Conservation (phyloP, 2,888 invertebrate species). For the Caenorhabditis angaria region DNA sequence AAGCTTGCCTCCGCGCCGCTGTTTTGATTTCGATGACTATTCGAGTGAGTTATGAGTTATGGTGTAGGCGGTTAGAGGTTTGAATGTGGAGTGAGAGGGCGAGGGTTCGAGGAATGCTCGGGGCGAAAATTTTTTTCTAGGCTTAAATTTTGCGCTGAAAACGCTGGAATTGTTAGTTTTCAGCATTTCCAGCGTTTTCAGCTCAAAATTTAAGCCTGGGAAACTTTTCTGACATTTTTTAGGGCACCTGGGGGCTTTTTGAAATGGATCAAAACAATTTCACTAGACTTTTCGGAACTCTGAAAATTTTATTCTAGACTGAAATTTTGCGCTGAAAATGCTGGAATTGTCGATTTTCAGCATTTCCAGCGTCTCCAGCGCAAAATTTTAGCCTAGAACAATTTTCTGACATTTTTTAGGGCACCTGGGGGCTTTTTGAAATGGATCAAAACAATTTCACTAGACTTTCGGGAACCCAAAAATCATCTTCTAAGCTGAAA, state of each 20-base stretch:
- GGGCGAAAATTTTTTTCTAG: neutral
- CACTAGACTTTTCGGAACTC: too few species aligned
- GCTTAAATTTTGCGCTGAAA: neutral
- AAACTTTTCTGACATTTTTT: conserved; percentile 6
- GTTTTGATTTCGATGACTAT: conserved; percentile 25
- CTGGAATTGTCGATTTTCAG: conserved; percentile 19
- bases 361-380: conserved; percentile 5
- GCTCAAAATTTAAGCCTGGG: neutral
- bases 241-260: too few species aligned
- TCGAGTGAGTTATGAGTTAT: conserved; percentile 15
- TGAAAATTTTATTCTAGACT: conserved; percentile 24
- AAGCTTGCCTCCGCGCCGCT: conserved; percentile 30
- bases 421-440: too few species aligned
- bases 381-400: neutral
- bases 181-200: conserved; percentile 4
- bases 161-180: neutral
- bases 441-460: too few species aligned
- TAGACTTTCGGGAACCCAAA: neutral
- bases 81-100: too few species aligned
- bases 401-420: too few species aligned
- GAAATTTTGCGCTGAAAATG: conserved; percentile 14
- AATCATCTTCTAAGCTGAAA: conserved; percentile 11
- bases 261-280: too few species aligned
- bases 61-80: too few species aligned
- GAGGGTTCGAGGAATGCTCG: too few species aligned